Base-by-base conservation (phyloP, 2,113 vertebrate species). In the Alosa alosa region DNA sequence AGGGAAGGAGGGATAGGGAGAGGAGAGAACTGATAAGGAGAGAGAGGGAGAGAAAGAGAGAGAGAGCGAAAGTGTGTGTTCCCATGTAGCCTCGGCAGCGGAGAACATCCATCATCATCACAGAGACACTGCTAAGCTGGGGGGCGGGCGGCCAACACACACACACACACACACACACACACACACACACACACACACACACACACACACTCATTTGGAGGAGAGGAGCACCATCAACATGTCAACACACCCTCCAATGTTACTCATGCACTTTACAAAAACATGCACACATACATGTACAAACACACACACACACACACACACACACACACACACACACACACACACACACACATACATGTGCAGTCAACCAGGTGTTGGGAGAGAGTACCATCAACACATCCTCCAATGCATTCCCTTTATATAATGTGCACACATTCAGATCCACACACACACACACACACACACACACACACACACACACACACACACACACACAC, bases 91-190 rank as follows among this genome's bases (percentile, higher is more conserved):
- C 64, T 89, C 47, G 55, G 25, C 22, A 22, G 72, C 55, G 88
- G 91, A 41, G 89, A 92, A 90, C 91, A 94, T 95, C 93, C 91
- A 93, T 95, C 93, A 93, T 93, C 93, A 92, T 93, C 93, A 95
- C 92, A 89, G 94, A 93, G 91, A 88, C 75, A 41, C 87, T 87
- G 89, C 91, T 91, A 91, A 93, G 90, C 92, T 89, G 88, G 9
- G 83, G 92, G 87, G 91, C 86, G 89, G 88, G 64, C 75, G 36
- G 85, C 55, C 84, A 64, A 1, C 47, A 55, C 10, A 81, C 45
- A 17, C 85, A 81, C 41, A 20, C 6, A 44, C 60, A 25, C 1
- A 41, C 36, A 57, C 25, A 36, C 36, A 11, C 60, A 78, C 83
- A 11, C 57, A 6, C 55, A 8, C 22, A 82, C 15, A 25, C 44